Conservation (phyloP, 2,888 invertebrate genomes). For the Nemapogon koenigi region DNA sequence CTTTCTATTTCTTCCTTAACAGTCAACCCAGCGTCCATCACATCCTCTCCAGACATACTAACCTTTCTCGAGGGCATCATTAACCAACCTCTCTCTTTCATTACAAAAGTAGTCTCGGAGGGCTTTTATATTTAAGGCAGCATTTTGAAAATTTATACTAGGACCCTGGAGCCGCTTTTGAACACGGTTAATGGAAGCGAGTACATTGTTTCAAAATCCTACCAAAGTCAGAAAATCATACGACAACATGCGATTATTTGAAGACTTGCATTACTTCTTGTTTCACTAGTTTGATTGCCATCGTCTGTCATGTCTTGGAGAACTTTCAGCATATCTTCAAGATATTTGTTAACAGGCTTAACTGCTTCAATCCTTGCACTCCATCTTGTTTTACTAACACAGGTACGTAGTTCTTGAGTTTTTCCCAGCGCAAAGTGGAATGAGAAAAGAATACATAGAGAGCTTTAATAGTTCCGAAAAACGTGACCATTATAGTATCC, state of each 20-base stretch:
- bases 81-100: conserved; percentile 7
- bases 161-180: conserved; percentile 7
- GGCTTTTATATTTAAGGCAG: conserved; percentile 3
- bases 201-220: conserved; percentile 6
- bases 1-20: conserved; percentile 5
- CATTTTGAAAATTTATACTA: conserved; percentile 6
- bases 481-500: conserved; percentile 6
- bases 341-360: conserved; percentile 7
- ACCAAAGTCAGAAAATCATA: conserved; percentile 6
- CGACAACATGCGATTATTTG: conserved; percentile 4
- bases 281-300: conserved; percentile 5
- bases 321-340: conserved; percentile 4
- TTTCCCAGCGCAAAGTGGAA: conserved; percentile 5
- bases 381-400: conserved; percentile 6
- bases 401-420: conserved; percentile 4
- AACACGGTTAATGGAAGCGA: conserved; percentile 3
- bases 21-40: conserved; percentile 6
- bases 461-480: conserved; percentile 5
- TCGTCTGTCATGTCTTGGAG: conserved; percentile 2
- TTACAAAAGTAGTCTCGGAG: conserved; percentile 5
- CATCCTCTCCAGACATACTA: conserved; percentile 1
- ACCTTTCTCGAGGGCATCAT: conserved; percentile 4
- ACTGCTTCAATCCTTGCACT: conserved; percentile 7
- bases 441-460: conserved; percentile 1
- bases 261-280: conserved; percentile 3